Evolutionary conservation across 1,140 invertebrate genomes (phyloP), one percentile per base, ranked within the genome.

Genomic region (Cheumatopsyche charites): DNA sequence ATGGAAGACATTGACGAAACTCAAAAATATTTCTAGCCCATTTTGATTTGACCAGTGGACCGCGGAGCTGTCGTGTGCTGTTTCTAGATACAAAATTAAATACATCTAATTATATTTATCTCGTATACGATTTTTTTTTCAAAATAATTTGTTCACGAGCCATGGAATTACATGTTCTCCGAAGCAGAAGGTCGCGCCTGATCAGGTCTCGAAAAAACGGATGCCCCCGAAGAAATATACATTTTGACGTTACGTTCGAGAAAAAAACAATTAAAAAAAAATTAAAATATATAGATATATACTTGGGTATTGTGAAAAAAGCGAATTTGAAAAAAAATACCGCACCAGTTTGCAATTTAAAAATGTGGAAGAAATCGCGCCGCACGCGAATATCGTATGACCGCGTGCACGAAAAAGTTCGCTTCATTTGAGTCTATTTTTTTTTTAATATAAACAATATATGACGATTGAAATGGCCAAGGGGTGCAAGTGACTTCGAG

Each of bases 151-250:
- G 29, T 9, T 36, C 29, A 36, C 29, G 29, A 58, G 23, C 23
- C 19, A 9, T 23, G 25, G 23, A 58, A 58, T 47, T 55, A 55
- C 29, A 25, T 68, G 66, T 23, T 29, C 47, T 55, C 15, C 29
- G 66, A 47, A 55, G 47, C 66, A 68, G 47, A 68, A 68, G 66
- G 26, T 68, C 47, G 45, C 66, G 66, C 66, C 17, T 68, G 66
- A 68, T 68, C 45, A 47, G 49, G 36, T 58, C 12, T 36, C 66
- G 49, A 68, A 68, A 66, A 68, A 68, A 47, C 49, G 66, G 49
- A 43, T 58, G 47, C 49, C 36, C 43, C 49, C 15, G 26, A 19
- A 25, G 66, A 68, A 68, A 68, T 25, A 68, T 55, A 29, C 47
- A 45, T 68, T 68, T 43, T 68, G 66, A 68, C 66, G 25, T 36